A percentile compares a stretch with the other conserved stretches of the same genome.
Evolutionary conservation across 2,113 vertebrate species (phyloP).

Genomic region (Pituophis catenifer): DNA sequence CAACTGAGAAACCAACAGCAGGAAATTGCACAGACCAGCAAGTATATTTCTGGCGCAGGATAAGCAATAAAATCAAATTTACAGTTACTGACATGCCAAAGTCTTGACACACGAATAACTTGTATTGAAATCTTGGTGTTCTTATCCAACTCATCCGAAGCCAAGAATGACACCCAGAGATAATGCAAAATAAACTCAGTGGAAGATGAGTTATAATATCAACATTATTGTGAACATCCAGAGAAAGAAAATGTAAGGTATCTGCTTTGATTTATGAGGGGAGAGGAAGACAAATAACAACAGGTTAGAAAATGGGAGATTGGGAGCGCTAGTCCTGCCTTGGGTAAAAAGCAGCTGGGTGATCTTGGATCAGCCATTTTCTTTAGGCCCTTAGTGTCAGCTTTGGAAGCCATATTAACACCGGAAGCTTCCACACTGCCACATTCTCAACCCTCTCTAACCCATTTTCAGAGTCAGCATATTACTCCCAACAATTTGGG

Average conservation of each 20-base stretch:
- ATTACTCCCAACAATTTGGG: no score
- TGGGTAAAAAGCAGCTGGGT: not conserved
- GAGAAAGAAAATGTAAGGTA: not conserved
- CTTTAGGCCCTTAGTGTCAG: not conserved
- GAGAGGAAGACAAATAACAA: not conserved
- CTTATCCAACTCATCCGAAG: conserved; percentile 22
- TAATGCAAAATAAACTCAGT: conserved; percentile 34
- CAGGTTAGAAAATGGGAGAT: not conserved
- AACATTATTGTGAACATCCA: not conserved
- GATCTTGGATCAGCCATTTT: not conserved
- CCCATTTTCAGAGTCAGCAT: no score
- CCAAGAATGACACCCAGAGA: conserved; percentile 29
- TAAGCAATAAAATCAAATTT: conserved; percentile 48
- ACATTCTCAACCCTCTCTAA: no score
- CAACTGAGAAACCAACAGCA: conserved; percentile 1
- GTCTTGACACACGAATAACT: conserved; percentile 45
- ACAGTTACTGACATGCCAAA: conserved; percentile 14
- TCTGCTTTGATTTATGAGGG: not conserved
- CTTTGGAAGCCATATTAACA: no score
- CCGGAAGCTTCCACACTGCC: no score
- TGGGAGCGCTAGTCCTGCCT: not conserved
- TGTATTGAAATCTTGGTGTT: conserved; percentile 42
- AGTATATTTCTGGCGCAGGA: conserved; percentile 19
- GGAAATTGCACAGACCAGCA: conserved; percentile 26
- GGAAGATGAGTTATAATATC: conserved; percentile 25